Evolutionary conservation across 2,113 vertebrate genomes (phyloP).

Genomic region (Calyptomena viridis): DNA sequence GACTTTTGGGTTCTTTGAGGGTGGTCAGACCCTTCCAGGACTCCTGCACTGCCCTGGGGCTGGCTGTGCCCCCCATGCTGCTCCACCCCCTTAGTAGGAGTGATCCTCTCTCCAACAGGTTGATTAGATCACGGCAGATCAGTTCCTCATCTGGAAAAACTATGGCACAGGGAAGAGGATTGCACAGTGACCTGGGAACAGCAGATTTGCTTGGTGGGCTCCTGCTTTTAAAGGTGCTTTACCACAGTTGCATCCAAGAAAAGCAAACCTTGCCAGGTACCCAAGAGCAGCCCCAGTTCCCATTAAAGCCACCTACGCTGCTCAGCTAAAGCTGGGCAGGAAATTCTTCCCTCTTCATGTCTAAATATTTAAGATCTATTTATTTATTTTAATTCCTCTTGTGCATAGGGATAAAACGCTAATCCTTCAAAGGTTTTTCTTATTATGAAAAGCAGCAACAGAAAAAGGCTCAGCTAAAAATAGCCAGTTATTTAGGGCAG

Average conservation of each 20-base stretch:
- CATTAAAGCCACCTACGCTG: constrained; percentile 14
- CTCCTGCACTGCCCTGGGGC: neutral
- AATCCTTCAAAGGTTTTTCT: constrained; percentile 62
- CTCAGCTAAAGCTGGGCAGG: constrained; percentile 34
- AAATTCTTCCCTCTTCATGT: constrained; percentile 51
- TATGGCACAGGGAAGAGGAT: neutral
- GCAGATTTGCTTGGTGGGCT: neutral
- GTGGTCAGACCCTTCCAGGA: neutral
- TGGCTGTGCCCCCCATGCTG: neutral
- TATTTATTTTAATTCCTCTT: constrained; percentile 67
- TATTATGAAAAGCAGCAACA: constrained; percentile 44
- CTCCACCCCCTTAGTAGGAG: neutral
- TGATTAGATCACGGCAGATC: neutral
- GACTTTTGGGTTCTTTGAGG: neutral
- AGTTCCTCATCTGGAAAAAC: neutral
- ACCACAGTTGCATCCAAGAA: neutral
- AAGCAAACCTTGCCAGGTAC: neutral
- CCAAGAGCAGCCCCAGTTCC: neutral
- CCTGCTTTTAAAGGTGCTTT: constrained; percentile 10
- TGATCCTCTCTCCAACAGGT: neutral
- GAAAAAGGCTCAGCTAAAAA: constrained; percentile 25
- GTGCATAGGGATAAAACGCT: constrained; percentile 46
- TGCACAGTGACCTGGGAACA: neutral
- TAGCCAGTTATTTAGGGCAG: constrained; percentile 56
- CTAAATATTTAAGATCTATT: constrained; percentile 50